These are phyloP conservation scores for Lasiurus borealis DNA, from an alignment of 2,113 vertebrate genomes.

Conservation along the genomic window DNA sequence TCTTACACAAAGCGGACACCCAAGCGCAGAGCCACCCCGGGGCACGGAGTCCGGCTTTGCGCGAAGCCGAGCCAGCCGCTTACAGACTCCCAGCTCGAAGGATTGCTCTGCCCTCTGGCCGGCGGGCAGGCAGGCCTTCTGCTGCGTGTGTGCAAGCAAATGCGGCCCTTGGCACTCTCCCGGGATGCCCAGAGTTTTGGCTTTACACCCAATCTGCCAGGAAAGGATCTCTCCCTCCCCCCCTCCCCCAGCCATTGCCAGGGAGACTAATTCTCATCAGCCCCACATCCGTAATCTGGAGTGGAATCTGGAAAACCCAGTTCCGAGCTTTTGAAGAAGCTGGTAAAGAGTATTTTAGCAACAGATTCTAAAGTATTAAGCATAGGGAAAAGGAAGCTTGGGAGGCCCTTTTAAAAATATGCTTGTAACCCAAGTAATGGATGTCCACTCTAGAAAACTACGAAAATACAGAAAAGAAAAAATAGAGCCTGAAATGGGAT, in stretches of 20 bases:
- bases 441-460: not conserved
- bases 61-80: not conserved
- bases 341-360: not conserved
- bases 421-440: not conserved
- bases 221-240: not conserved
- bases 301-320: not conserved
- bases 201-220: slow-evolving; percentile 18
- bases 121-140: slow-evolving; percentile 29
- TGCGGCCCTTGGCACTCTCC: not conserved
- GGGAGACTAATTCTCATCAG: slow-evolving; percentile 8
- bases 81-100: not conserved
- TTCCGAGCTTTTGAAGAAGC: slow-evolving; percentile 24
- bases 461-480: not conserved
- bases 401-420: not conserved
- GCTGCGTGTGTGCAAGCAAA: slow-evolving; percentile 34
- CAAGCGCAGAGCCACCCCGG: not conserved
- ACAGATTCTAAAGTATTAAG: not conserved
- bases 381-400: not conserved
- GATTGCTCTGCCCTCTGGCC: not conserved
- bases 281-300: not conserved
- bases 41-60: not conserved
- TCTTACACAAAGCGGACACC: not conserved
- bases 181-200: slow-evolving; percentile 49
- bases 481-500: not conserved
- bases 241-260: not conserved